These are phyloP conservation scores for Urocolius indicus DNA, from an alignment of 2,113 vertebrate genomes.

Conservation along the genomic window DNA sequence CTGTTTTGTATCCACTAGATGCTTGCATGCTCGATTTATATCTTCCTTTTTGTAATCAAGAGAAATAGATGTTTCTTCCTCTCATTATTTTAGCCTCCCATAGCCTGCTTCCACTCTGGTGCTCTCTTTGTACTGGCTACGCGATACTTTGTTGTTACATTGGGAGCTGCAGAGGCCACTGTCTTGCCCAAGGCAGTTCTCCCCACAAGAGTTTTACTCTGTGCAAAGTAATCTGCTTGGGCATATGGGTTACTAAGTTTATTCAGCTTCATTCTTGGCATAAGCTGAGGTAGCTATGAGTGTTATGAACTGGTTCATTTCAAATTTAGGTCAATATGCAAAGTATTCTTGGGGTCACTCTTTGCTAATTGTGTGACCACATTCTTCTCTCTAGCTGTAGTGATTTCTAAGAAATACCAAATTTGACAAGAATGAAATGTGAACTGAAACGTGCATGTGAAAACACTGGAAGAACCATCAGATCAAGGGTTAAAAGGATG, in stretches of 20 bases:
- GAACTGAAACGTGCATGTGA: not conserved
- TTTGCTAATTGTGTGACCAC: not conserved
- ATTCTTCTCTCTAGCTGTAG: not conserved
- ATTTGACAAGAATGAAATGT: not conserved
- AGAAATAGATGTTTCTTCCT: not conserved
- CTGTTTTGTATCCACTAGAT: not conserved
- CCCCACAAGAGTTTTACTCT: not conserved
- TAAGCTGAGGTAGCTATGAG: not conserved
- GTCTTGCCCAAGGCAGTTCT: not conserved
- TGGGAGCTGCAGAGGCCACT: not conserved
- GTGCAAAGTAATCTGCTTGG: not conserved
- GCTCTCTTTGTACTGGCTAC: not conserved
- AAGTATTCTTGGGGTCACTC: not conserved
- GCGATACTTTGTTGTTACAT: not conserved
- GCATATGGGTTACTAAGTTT: not conserved
- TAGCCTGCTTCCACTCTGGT: not conserved
- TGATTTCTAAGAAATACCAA: not conserved
- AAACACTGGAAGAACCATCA: not conserved
- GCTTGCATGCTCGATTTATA: not conserved
- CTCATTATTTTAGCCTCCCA: not conserved
- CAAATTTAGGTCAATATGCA: not conserved
- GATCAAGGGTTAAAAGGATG: not conserved
- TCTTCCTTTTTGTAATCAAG: not conserved
- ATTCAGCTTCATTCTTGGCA: not conserved
- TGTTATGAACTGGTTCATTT: not conserved